phyloP scores from a whole-genome alignment of 2,113 vertebrate species.

The Trachemys scripta region DNA sequence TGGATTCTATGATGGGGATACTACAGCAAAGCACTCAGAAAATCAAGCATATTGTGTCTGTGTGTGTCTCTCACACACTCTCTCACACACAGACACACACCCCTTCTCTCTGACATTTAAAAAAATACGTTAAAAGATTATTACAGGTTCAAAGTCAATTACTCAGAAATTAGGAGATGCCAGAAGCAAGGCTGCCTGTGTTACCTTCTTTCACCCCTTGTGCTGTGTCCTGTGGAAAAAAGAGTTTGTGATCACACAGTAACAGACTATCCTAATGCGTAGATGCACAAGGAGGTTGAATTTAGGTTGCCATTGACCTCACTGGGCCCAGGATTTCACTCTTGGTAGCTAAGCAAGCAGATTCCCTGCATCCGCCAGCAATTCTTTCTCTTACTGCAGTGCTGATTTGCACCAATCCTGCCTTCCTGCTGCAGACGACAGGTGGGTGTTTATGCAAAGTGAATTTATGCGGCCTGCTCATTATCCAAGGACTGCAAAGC shows the following conservation, averaged over 20 bases:
- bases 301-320: rapidly evolving
- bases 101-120: background rate
- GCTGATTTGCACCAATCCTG: background rate
- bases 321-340: rapidly evolving
- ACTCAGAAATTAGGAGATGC: background rate
- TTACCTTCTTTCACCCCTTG: background rate
- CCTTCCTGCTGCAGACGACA: background rate
- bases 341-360: background rate
- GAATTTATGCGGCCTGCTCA: rapidly evolving
- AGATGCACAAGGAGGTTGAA: background rate
- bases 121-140: background rate
- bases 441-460: background rate
- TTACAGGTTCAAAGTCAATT: background rate
- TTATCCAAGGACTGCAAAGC: background rate
- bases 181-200: background rate
- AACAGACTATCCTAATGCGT: background rate
- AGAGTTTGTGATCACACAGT: background rate
- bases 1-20: background rate
- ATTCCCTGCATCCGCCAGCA: background rate
- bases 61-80: no score
- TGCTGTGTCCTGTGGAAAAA: background rate
- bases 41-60: no score
- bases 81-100: background rate
- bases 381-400: background rate
- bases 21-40: background rate